Evolutionary conservation across 2,888 invertebrate species (phyloP), one percentile per base, ranked within the genome.

Genomic region (Gortyna flavago): DNA sequence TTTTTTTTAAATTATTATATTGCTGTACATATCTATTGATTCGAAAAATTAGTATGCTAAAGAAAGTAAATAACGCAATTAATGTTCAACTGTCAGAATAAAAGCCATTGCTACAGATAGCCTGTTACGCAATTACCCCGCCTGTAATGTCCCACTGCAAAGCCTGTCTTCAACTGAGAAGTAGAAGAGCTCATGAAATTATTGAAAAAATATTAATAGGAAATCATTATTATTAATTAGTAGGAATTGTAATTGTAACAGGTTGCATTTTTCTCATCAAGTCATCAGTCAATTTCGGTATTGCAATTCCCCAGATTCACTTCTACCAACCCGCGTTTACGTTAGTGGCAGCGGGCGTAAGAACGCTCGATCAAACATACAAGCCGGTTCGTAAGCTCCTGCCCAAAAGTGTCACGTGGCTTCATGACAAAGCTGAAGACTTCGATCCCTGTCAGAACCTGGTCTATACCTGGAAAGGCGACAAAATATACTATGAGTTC

Each of bases 261-360:
- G 16, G 18, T 48, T 48, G 6, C n/a, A n/a, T n/a, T n/a, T n/a
- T n/a, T n/a, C n/a, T n/a, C n/a, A n/a, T 61, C 32, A 48, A 44
- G n/a, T n/a, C n/a, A n/a, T 61, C 32, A 48, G 35, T 59, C 11
- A 7, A 1, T 29, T 57, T 29, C 18, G 11, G 25, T 71, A 35
- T 67, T 65, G 6, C 18, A 8, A 16, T 41, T 81, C 84, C 62
- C 25, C 89, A 98, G 98, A 94, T 96, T 79, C 99, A 99, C 94
- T 99, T 99, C 94, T 99, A 99, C 94, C 99, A 99, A 94, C 99
- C 99, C 0, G 97, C 98, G 93, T 99, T 99, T 95, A 99, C 99
- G 0, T 95, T 99, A 74, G 97, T 99, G 73, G 99, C 99, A 0
- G 99, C 98, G 6, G 99, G 99, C 0, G 97, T 99, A 88, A 98